Base-by-base conservation (phyloP, 1,140 invertebrate species). In the Trichomalopsis sarcophagae region DNA sequence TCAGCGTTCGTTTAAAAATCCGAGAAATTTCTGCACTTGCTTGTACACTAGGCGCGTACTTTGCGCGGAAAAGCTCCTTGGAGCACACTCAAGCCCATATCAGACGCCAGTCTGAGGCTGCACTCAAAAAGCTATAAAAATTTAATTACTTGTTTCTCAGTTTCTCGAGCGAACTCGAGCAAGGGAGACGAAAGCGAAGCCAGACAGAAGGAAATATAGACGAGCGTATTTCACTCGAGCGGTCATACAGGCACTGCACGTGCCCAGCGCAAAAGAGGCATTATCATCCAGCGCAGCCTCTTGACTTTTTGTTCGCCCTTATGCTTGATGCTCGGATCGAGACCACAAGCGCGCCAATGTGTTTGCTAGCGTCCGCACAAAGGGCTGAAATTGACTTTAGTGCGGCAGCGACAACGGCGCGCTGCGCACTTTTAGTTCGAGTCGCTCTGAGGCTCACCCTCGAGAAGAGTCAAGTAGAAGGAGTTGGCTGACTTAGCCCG, bases 41-140 rank as follows among this genome's bases (percentile, higher is more conserved):
- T 55, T 55, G 1, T 55, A 55, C 50, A 14, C 50, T 14, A 17
- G 50, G 50, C 50, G 5, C 21, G 14, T 7, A 62, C 55, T 62
- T 17, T 62, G 55, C 17, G 55, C 14, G 55, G 2, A 62, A 62
- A 62, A 62, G 55, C 55, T 62, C 55, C 4, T 62, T 7, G 55
- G 55, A 62, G 55, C 21, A 62, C 21, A 62, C 55, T 62, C 55
- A 62, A 62, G 55, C 55, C 21, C 21, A 62, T 62, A 62, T 9
- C 55, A 62, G 21, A n/a, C 55, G 17, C 21, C 14, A n/a, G 55
- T 62, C 21, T 21, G 55, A 62, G 33, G 33, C 33, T 17, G 69
- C 69, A 30, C 69, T 71, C 30, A 71, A 71, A 71, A 71, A 71
- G 69, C 69, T 17, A 71, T 71, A 27, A 71, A 71, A 71, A 71